These are phyloP conservation scores for Dichetophora obliterata DNA, from an alignment of 2,888 invertebrate genomes.

Conservation along the genomic window DNA sequence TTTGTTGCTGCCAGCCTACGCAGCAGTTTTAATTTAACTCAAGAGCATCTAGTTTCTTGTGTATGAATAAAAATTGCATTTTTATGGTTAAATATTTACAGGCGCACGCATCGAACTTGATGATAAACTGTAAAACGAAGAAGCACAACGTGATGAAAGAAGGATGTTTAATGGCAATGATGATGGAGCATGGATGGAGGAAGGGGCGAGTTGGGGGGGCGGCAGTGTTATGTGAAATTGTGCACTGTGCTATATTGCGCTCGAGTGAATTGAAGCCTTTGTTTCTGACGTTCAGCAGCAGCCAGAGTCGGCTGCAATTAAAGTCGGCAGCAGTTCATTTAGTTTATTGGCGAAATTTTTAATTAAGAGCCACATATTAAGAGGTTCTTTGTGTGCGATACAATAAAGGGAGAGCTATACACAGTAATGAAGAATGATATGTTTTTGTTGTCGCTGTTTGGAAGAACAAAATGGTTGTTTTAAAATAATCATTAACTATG, in stretches of 20 bases:
- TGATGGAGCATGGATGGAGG: background rate
- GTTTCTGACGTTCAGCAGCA: background rate
- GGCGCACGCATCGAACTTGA: background rate
- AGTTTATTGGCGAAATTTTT: constrained; percentile 22
- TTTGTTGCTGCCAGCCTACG: constrained; percentile 5
- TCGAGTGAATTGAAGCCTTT: constrained; percentile 22
- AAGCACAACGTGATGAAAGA: background rate
- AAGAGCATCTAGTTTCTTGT: constrained; percentile 24
- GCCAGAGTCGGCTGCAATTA: background rate
- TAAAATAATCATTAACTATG: background rate
- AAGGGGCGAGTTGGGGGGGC: background rate
- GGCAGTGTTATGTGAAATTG: too few species aligned
- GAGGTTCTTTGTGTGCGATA: background rate
- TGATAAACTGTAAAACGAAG: background rate
- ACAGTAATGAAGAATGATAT: background rate
- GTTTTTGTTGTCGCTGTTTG: background rate
- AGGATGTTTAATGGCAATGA: background rate
- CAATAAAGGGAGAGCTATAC: background rate
- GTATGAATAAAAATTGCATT: constrained; percentile 31
- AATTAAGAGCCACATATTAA: constrained; percentile 6
- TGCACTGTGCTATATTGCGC: background rate
- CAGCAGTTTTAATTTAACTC: constrained; percentile 31
- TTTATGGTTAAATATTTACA: constrained; percentile 27
- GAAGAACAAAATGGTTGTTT: background rate
- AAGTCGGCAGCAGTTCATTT: constrained; percentile 18